A percentile compares a stretch with the other conserved stretches of the same genome.
Evolutionary conservation across 2,888 invertebrate genomes (phyloP).

Genomic region (Sarcophaga caerulescens): DNA sequence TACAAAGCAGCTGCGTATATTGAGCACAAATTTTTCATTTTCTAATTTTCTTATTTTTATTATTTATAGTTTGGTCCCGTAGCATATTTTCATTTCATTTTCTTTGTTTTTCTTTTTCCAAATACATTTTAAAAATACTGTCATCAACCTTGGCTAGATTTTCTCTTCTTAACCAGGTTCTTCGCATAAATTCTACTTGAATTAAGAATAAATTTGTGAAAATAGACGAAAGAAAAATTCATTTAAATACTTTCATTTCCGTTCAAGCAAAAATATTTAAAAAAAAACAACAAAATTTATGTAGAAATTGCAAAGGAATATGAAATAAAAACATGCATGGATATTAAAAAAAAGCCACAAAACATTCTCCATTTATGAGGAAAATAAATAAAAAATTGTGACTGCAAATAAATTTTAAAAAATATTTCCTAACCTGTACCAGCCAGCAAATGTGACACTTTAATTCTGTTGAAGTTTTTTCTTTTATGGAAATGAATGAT

Average conservation of each 20-base stretch:
- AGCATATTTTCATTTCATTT: no score
- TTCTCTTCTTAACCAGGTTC: background rate
- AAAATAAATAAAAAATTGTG: conserved; percentile 1
- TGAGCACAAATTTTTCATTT: background rate
- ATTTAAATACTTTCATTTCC: conserved; percentile 60
- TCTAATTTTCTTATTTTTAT: background rate
- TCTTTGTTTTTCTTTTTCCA: background rate
- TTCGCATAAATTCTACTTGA: conserved; percentile 30
- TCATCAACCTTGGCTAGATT: conserved; percentile 2
- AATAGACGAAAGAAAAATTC: background rate
- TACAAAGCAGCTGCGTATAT: background rate
- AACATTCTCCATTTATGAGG: conserved; percentile 51
- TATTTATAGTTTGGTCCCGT: background rate
- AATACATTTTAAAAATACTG: background rate
- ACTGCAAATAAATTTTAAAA: conserved; percentile 18
- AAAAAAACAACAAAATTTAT: conserved; percentile 12
- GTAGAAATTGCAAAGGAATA: conserved; percentile 38
- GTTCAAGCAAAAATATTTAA: conserved; percentile 36
- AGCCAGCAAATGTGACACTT: no score
- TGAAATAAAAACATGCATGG: background rate
- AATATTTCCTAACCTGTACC: no score
- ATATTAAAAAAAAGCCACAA: background rate
- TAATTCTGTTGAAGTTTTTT: background rate
- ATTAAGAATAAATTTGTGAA: conserved; percentile 40
- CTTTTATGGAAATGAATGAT: background rate